These are phyloP conservation scores for Ictalurus furcatus DNA, from an alignment of 2,113 vertebrate genomes.

Conservation along the genomic window DNA sequence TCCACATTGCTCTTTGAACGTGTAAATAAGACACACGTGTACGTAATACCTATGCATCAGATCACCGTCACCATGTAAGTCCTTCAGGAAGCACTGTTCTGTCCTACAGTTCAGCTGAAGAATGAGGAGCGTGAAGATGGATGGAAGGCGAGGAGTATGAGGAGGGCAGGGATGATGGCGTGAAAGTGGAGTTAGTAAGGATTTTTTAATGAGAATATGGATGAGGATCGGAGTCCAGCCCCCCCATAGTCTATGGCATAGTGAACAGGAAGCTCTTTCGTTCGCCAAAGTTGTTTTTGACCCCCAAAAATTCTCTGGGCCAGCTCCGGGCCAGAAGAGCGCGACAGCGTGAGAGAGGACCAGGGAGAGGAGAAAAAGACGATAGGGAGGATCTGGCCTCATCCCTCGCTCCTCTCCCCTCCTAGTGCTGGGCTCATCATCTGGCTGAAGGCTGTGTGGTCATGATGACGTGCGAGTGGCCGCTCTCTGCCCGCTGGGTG, in stretches of 20 bases:
- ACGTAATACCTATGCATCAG: constrained; percentile 27
- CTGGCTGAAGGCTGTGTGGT: constrained; percentile 92
- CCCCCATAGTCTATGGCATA: constrained; percentile 78
- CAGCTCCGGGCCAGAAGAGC: constrained; percentile 70
- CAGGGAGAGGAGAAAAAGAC: constrained; percentile 29
- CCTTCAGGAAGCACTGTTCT: constrained; percentile 53
- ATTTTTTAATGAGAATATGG: constrained; percentile 27
- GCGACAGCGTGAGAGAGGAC: constrained; percentile 58
- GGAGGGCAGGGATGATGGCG: constrained; percentile 32
- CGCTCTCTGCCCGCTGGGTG: constrained; percentile 82
- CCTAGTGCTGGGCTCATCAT: constrained; percentile 80
- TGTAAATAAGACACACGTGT: constrained; percentile 32
- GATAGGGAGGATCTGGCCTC: constrained; percentile 41
- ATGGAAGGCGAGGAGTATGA: constrained; percentile 31
- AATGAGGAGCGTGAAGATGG: constrained; percentile 46
- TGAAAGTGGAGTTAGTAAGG: constrained; percentile 12
- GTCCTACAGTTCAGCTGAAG: constrained; percentile 62
- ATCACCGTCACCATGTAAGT: not conserved
- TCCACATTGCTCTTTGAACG: constrained; percentile 21
- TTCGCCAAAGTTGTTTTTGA: constrained; percentile 63
- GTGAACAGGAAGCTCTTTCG: constrained; percentile 69
- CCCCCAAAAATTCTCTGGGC: constrained; percentile 63
- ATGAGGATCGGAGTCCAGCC: constrained; percentile 73
- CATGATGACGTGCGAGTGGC: constrained; percentile 76
- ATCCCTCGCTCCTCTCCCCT: constrained; percentile 44